A percentile compares a stretch with the other conserved stretches of the same genome.
Conservation (phyloP, 1,140 invertebrate species). For the Chlorops oryzae region DNA sequence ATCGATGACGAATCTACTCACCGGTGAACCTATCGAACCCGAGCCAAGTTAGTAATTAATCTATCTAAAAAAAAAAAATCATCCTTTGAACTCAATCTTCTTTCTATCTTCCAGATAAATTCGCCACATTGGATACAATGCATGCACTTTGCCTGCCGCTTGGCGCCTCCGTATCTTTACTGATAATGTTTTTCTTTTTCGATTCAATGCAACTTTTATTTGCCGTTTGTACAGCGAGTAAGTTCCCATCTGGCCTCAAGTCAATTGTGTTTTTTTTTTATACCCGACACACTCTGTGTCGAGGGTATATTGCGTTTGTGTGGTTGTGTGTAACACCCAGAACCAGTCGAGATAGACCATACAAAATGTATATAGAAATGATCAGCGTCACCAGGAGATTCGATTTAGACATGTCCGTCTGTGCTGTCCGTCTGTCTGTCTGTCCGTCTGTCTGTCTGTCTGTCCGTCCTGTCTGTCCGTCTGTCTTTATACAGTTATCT, state of each 20-base stretch:
- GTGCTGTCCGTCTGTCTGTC: too few species aligned
- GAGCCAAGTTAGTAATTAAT: constrained; percentile 38
- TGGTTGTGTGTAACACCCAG: too few species aligned
- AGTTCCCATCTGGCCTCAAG: constrained; percentile 45
- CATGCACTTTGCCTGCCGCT: constrained; percentile 94
- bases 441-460: too few species aligned
- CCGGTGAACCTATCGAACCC: constrained; percentile 46
- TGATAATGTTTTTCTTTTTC: constrained; percentile 98
- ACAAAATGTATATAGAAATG: neutral
- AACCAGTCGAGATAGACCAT: too few species aligned
- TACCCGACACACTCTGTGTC: too few species aligned
- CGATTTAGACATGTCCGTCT: too few species aligned
- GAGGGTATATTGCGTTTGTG: too few species aligned
- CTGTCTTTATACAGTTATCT: too few species aligned
- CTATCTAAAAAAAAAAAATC: neutral
- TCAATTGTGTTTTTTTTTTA: neutral
- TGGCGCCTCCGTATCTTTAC: constrained; percentile 89
- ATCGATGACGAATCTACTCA: constrained; percentile 53
- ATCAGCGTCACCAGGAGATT: too few species aligned
- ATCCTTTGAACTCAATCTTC: neutral
- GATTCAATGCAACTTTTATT: constrained; percentile 98
- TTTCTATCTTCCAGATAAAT: constrained; percentile 29
- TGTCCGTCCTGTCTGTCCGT: too few species aligned
- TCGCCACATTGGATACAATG: constrained; percentile 83
- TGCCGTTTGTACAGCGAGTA: constrained; percentile 95